Evolutionary conservation across 2,797 vertebrate species (phyloP), one percentile per base, ranked within the genome.

Genomic region (Eulemur rubriventer): DNA sequence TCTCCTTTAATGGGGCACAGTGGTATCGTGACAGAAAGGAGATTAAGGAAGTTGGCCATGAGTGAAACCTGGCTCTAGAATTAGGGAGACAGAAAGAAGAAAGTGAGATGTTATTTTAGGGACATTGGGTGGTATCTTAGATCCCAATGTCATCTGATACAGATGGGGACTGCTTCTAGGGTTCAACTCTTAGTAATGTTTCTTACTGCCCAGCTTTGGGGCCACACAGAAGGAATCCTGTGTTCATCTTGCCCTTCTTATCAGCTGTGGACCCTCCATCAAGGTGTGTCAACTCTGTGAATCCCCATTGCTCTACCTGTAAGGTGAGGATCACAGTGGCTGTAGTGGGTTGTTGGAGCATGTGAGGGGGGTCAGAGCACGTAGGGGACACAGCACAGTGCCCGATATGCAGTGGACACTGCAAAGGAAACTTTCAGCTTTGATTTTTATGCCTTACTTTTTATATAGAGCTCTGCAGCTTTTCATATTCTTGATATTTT

Each of bases 321-420:
- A 17, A 87, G 11, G 30, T 4, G 13, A 7, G 3, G 57, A 20
- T 67, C 3, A 1, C 0, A 10, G 30, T 18, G 6, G 16, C 20
- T 7, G 4, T 50, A 35, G 9, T 2, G 3, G 10, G 33, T 52
- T 24, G 33, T 4, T n/a, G 33, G 26, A 8, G 20, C 10, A 4
- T 16, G 4, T 7, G 33, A 30, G 4, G 41, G 11, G 8, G 5
- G 14, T 14, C 4, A 22, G 7, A 4, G 38, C n/a, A 13, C 13
- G 35, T 1, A 17, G 24, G 28, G 16, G 7, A 57, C 3, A 38
- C 4, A 1, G 10, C 2, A 0, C 10, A 35, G 24, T 35, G 3
- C 28, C 7, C 2, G 18, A 1, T 0, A 0, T 4, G 20, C 20
- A 69, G 3, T 12, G 4, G 3, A 9, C 1, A 18, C 22, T 48